Evolutionary conservation across 2,888 invertebrate genomes (phyloP), one percentile per base, ranked within the genome.

Genomic region (Agrotis exclamationis): DNA sequence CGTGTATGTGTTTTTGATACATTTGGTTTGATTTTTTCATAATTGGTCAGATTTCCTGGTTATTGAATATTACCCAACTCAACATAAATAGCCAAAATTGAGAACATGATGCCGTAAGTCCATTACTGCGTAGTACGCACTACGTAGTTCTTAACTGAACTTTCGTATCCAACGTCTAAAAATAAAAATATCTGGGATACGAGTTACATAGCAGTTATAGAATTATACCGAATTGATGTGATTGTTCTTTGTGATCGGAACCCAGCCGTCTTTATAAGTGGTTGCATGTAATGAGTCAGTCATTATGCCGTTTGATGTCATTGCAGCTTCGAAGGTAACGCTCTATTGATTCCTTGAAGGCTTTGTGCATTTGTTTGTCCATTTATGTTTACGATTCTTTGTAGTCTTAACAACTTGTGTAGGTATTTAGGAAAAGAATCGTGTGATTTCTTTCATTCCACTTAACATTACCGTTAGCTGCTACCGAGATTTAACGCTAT

Each of bases 281-380:
- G 51, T 62, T 65, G 64, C 48, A 20, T 45, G 33, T 48, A 67
- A 54, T 70, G 71, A 67, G 63, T 79, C 66, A 58, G 69, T 63
- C 71, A 64, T 74, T 77, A 70, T 82, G 74, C 70, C 44, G 62
- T 78, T 77, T 68, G 63, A 77, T 70, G 60, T 70, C 56, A 68
- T 74, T 71, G 65, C 70, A 59, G 68, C 64, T 76, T 79, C 28
- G 59, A 69, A 76, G 76, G 79, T 69, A 72, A 74, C 58, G 74
- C 70, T 74, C 65, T 70, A 75, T 76, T 74, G 74, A 66, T 75
- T 75, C 50, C 33, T 53, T 11, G 56, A 72, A 69, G 22, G 66
- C 68, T 77, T 82, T 72, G 72, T 74, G 57, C 57, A 58, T 67
- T 82, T 66, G 56, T 66, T 63, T 62, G 74, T 76, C 22, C 59